A percentile compares a stretch with the other conserved stretches of the same genome.
Conservation (phyloP, 35 echinoderm and acorn worm species). For the Amphiura filiformis region DNA sequence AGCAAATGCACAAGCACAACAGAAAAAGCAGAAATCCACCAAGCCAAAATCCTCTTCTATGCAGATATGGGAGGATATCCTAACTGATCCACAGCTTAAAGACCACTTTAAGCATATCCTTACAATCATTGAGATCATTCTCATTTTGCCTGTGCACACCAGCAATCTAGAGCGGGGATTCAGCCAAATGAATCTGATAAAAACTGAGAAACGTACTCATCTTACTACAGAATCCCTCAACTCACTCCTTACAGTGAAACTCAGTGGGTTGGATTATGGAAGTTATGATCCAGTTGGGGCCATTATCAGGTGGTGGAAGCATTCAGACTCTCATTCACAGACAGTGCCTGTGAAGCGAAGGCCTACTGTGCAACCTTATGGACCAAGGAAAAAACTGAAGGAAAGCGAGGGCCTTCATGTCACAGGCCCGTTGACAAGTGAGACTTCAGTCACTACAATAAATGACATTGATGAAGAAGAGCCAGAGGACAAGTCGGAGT, state of each 20-base stretch:
- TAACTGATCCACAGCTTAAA: too few relatives aligned
- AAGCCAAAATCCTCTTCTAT: not conserved
- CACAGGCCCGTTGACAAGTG: too few relatives aligned
- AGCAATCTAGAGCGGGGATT: constrained; percentile 2
- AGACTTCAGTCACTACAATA: too few relatives aligned
- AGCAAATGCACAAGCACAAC: not conserved
- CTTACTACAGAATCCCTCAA: not conserved
- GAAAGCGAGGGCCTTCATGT: too few relatives aligned
- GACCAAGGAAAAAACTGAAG: not conserved
- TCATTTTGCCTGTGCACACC: constrained; percentile 18
- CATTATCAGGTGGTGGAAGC: constrained; percentile 14
- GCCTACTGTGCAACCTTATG: not conserved
- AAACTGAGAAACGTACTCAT: not conserved
- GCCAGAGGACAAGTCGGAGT: too few relatives aligned
- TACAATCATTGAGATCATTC: constrained; percentile 11
- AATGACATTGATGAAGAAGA: too few relatives aligned
- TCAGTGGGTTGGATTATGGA: constrained; percentile 7
- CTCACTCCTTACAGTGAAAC: constrained; percentile 3
- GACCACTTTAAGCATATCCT: too few relatives aligned
- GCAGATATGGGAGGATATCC: not conserved
- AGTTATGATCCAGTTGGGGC: constrained; percentile 3
- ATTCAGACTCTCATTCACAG: too few relatives aligned
- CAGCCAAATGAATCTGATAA: constrained; percentile 14
- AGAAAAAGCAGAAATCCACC: not conserved
- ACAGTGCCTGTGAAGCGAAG: not conserved